Evolutionary conservation across 2,888 invertebrate species (phyloP), one percentile per base, ranked within the genome.

Genomic region (Oligia fasciuncula): DNA sequence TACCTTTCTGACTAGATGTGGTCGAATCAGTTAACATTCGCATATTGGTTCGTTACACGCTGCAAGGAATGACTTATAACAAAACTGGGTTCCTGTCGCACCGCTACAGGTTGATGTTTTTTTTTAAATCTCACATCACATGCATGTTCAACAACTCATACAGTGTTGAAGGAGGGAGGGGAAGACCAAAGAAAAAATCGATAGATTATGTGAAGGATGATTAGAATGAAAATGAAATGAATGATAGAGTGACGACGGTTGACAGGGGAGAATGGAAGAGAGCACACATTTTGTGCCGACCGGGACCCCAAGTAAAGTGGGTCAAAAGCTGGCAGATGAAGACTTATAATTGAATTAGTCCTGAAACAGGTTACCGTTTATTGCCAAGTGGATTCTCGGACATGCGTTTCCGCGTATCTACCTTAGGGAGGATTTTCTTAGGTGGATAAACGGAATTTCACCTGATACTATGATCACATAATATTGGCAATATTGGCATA

Each of bases 61-160:
- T 74, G 84, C 80, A 85, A 90, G 86, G 90, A 92, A 92, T 93
- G 93, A 92, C 94, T 96, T 96, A 95, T 95, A 94, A 92, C 91
- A 83, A 88, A 84, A 89, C 85, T 87, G 40, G 71, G 92, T 92
- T 93, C 92, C 93, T 91, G 91, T 87, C 84, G 76, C 84, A 76
- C 72, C 17, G 91, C 63, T 85, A 94, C 91, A 94, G 94, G 83
- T 8, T 93, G 95, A 73, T 91, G 43, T 68, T 70, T 84, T 79
- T 73, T 46, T 17, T 23, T 4, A 23, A n/a, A 35, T 51, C 23
- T 8, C 23, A 69, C 51, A 2, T 14, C 23, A 69, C 51, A 1
- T 51, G 35, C 35, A 14, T 23, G 8, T 51, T 69, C 23, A 8
- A 35, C 1, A 69, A 13, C 23, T 14, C 14, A 14, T 23, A 35